Base-by-base conservation (phyloP, 2,888 invertebrate species). In the Nomada ruficornis region DNA sequence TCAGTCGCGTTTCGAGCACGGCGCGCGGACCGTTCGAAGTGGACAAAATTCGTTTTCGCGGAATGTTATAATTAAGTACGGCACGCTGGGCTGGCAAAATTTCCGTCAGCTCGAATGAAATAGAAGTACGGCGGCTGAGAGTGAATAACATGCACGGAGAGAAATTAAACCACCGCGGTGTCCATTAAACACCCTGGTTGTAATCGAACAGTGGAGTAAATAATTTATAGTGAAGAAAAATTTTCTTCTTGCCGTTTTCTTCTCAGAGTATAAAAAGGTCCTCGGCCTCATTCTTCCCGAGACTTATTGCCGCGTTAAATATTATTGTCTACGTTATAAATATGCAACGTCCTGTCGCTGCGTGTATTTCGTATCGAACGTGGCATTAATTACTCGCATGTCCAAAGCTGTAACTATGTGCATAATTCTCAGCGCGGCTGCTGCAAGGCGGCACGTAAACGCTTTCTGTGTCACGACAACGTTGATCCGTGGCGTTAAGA, bases 221-320 rank as follows among this genome's bases (percentile, higher is more conserved):
- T 54, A 68, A 59, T 36, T 36, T 26, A 26, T 26, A 26, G 26
- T 2, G 26, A 26, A 26, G 26, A 26, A 26, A 26, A 26, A 26
- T 26, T 26, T 0, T 26, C 26, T 26, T 26, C 26, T 26, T 26
- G 2, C 26, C 26, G 26, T 36, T 36, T 36, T 36, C 36, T 5
- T 36, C 36, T 36, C 36, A 5, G 36, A 1, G 36, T 36, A 36
- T 36, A 36, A 36, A 36, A 5, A 36, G 57, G 68, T 50, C 55
- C 44, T 54, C 55, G 70, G 78, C 77, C 78, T 87, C 74, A 59
- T 52, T 73, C 55, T 73, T 73, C 77, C 75, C 13, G 63, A 52
- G 68, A 70, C 72, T 72, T 68, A 67, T 75, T 52, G 57, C 47
- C 42, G 63, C 63, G 67, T 84, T 81, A 79, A 75, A 75, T 74